Evolutionary conservation across 2,888 invertebrate species (phyloP), one percentile per base, ranked within the genome.

Genomic region (Bombylius discolor): DNA sequence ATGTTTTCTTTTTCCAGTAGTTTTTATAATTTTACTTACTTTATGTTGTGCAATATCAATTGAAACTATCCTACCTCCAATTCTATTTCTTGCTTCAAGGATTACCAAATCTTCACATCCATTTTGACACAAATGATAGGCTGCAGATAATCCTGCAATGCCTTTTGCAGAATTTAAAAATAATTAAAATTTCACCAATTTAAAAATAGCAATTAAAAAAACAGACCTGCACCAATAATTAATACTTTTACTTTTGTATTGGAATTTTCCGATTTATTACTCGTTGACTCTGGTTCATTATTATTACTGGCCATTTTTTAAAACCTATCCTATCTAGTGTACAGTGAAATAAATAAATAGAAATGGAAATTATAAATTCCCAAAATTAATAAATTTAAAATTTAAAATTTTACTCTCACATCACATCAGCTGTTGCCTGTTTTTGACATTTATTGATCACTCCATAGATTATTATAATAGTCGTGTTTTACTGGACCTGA

Each of bases 21-120:
- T 23, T 23, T 9, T 13, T 7, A 45, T 45, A 45, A 45, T 7
- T 42, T 32, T 5, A 48, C 61, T 64, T 67, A 74, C 73, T 66
- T 73, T 77, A 65, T 78, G 77, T 57, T 74, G 75, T 70, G 84
- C 84, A 70, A 88, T 78, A 64, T 84, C 81, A 66, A 85, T 82
- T 58, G 89, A 83, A 56, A 87, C 78, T 62, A 92, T 88, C 61
- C 92, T 79, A 59, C 91, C 92, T 53, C 92, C 92, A 61, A 91
- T 80, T 59, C 88, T 80, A 68, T 82, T 82, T 68, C 89, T 80
- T 58, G 87, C 89, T 77, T 91, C 92, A 64, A 91, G 74, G 66
- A 92, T 81, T 70, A 83, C 78, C 73, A 89, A 89, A 75, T 90
- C 84, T 60, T 81, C 80, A 73, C 84, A 83, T 58, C 85, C 85